Percentiles rank a stretch among this genome's conserved stretches.
These are phyloP conservation scores for Dryomyza anilis DNA, from an alignment of 2,888 invertebrate genomes.

Conservation along the genomic window DNA sequence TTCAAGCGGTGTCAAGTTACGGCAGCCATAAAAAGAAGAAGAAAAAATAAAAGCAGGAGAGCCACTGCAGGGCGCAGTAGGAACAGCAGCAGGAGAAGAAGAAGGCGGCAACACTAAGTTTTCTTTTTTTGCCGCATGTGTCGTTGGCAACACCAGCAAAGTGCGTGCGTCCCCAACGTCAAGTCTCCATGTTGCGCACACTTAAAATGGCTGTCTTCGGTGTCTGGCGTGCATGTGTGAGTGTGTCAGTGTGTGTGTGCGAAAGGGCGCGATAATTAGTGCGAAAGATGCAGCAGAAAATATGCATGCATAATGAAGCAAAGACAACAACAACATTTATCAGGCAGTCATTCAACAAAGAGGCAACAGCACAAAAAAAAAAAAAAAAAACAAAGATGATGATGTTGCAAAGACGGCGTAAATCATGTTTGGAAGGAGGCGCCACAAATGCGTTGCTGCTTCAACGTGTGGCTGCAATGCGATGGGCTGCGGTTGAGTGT, in stretches of 20 bases:
- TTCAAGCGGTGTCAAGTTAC: slow-evolving; percentile 11
- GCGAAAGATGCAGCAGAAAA: slow-evolving; percentile 9
- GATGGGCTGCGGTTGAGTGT: no score
- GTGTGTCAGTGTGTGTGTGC: slow-evolving; percentile 3
- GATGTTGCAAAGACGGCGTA: neutral
- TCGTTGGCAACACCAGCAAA: slow-evolving; percentile 2
- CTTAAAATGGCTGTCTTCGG: neutral
- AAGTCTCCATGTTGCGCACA: no score
- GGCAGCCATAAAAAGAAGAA: neutral
- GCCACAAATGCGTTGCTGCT: no score
- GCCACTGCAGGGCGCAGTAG: neutral
- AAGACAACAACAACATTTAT: neutral
- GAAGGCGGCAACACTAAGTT: neutral
- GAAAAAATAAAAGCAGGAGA: neutral
- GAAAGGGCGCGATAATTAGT: slow-evolving; percentile 18
- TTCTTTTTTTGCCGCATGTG: no score
- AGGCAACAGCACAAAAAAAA: neutral
- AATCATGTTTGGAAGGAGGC: neutral
- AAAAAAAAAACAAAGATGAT: neutral
- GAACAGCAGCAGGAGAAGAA: neutral
- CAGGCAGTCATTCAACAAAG: neutral
- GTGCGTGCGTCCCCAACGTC: slow-evolving; percentile 2
- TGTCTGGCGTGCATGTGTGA: neutral
- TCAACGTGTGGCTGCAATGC: no score
- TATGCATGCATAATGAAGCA: slow-evolving; percentile 16